phyloP scores from a whole-genome alignment of 2,113 vertebrate genomes.

The Acrocephalus kingi region DNA sequence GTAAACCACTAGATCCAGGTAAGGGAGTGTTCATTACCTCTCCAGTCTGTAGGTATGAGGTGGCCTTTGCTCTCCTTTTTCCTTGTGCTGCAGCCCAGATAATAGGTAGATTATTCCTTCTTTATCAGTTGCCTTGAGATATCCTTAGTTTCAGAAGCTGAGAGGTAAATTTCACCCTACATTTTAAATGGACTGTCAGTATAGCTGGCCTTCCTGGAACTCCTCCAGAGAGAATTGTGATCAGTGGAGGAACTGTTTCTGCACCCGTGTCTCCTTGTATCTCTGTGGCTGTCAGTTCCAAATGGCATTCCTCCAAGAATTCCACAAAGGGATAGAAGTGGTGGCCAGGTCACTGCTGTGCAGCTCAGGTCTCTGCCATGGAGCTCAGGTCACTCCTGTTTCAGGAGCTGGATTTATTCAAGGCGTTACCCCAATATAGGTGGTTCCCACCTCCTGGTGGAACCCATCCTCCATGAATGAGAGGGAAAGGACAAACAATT shows the following conservation, averaged over 20 bases:
- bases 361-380: not conserved
- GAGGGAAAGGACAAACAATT: not conserved
- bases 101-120: not conserved
- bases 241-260: not conserved
- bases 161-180: not conserved
- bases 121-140: not conserved
- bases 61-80: not conserved
- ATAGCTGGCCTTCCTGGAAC: not conserved
- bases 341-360: not conserved
- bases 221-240: not conserved
- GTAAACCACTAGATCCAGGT: constrained; percentile 84
- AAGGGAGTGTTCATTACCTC: not conserved
- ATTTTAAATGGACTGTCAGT: not conserved
- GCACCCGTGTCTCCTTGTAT: not conserved
- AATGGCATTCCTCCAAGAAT: not conserved
- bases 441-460: not conserved
- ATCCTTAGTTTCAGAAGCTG: not conserved
- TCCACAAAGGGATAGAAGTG: not conserved
- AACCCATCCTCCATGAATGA: not conserved
- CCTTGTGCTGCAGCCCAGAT: not conserved
- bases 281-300: not conserved
- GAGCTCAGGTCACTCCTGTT: not conserved
- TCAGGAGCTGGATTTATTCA: not conserved
- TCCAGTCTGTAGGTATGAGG: not conserved
- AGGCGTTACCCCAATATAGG: not conserved